Percentiles rank a stretch among this genome's conserved stretches.
Evolutionary conservation across 2,113 vertebrate genomes (phyloP).

Genomic region (Castor canadensis): DNA sequence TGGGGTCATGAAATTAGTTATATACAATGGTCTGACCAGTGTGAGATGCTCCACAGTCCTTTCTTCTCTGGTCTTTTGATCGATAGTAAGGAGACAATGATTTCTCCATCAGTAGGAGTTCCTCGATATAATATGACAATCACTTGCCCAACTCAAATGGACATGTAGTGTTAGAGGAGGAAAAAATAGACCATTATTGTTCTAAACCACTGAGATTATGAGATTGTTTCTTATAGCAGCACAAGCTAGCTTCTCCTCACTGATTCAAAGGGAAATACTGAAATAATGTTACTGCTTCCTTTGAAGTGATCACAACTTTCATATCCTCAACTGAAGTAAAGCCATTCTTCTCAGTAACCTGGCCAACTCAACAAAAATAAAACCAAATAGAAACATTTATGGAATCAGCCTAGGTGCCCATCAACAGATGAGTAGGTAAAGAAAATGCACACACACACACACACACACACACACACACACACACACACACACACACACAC

Average conservation of each 20-base stretch:
- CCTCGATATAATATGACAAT: background rate
- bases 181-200: too few species aligned
- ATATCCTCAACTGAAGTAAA: background rate
- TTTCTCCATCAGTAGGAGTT: background rate
- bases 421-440: too few species aligned
- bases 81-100: background rate
- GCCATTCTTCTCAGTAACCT: background rate
- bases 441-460: too few species aligned
- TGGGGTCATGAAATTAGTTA: background rate
- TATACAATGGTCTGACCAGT: background rate
- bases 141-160: background rate
- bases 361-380: background rate
- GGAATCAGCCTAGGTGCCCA: too few species aligned
- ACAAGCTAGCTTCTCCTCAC: background rate
- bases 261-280: background rate
- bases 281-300: background rate
- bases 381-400: too few species aligned
- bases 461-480: too few species aligned
- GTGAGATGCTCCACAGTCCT: background rate
- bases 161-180: background rate
- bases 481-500: too few species aligned
- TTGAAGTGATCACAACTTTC: background rate
- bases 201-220: background rate
- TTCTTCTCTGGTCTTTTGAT: background rate
- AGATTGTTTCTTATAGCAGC: background rate